Conservation (phyloP, 2,888 invertebrate genomes). For the Eucera pruinosa region DNA sequence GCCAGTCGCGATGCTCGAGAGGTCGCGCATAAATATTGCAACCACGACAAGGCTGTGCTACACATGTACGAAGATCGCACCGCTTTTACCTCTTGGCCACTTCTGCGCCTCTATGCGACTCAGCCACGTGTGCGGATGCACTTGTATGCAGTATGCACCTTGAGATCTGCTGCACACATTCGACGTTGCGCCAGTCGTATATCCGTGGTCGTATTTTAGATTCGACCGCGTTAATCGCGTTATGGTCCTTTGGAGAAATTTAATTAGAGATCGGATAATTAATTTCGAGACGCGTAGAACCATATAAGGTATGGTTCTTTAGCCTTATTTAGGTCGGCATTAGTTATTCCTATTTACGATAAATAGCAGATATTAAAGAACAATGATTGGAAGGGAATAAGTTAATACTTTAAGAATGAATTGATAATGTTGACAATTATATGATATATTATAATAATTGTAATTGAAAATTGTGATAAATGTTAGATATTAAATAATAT, state of each 20-base stretch:
- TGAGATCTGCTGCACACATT: constrained; percentile 20
- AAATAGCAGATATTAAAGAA: too few species aligned
- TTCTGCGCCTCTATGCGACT: constrained; percentile 52
- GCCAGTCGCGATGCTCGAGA: constrained; percentile 63
- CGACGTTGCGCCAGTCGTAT: too few species aligned
- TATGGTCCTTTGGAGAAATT: not conserved
- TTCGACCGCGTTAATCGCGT: not conserved
- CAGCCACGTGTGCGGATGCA: constrained; percentile 46
- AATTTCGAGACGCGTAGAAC: not conserved
- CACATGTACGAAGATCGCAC: constrained; percentile 72
- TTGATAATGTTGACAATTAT: too few species aligned
- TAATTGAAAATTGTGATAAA: too few species aligned
- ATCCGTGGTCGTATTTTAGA: constrained; percentile 17
- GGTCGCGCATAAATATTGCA: constrained; percentile 80
- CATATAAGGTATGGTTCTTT: too few species aligned
- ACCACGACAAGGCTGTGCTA: constrained; percentile 72
- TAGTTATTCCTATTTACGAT: too few species aligned
- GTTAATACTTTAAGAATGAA: too few species aligned
- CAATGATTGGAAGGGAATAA: too few species aligned
- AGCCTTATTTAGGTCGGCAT: too few species aligned
- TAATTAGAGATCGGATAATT: not conserved
- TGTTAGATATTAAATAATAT: too few species aligned
- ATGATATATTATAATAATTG: too few species aligned
- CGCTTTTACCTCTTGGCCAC: constrained; percentile 56
- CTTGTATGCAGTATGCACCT: constrained; percentile 27